Conservation (phyloP, 2,797 vertebrate genomes). For the Lepus oiostolus region DNA sequence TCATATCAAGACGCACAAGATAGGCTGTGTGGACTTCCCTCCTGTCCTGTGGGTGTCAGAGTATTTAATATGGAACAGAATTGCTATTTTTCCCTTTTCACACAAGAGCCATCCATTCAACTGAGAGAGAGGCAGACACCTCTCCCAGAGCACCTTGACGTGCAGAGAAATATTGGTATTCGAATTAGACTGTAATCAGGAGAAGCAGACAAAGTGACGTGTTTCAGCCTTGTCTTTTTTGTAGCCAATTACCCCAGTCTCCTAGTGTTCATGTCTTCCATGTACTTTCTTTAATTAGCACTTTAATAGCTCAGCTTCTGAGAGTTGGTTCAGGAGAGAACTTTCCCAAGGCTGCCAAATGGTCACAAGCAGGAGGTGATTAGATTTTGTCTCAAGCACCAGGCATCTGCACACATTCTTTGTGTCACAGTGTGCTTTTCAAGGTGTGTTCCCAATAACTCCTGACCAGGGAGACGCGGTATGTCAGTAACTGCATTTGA, state of each 20-base stretch:
- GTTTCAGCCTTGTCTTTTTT: constrained; percentile 93
- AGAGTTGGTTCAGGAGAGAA: constrained; percentile 88
- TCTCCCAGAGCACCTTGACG: constrained; percentile 89
- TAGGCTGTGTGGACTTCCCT: constrained; percentile 53
- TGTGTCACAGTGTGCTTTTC: constrained; percentile 83
- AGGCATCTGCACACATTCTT: constrained; percentile 84
- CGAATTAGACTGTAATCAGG: constrained; percentile 94
- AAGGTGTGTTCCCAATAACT: constrained; percentile 83
- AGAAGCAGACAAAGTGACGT: constrained; percentile 89
- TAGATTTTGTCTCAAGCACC: constrained; percentile 87
- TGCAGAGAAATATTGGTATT: constrained; percentile 93
- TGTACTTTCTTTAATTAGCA: constrained; percentile 95
- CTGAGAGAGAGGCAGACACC: constrained; percentile 79
- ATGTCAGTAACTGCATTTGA: constrained; percentile 81
- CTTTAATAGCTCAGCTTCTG: constrained; percentile 93
- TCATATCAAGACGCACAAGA: constrained; percentile 80
- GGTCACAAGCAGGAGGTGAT: constrained; percentile 89
- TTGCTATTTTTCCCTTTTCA: constrained; percentile 75
- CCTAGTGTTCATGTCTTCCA: constrained; percentile 93
- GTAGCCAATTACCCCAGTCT: constrained; percentile 94
- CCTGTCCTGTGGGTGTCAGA: not conserved
- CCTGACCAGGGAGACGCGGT: constrained; percentile 78
- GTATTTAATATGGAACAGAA: constrained; percentile 86
- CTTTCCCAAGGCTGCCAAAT: constrained; percentile 88
- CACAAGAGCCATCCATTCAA: constrained; percentile 85